Evolutionary conservation across 2,888 invertebrate species (phyloP), one percentile per base, ranked within the genome.

Genomic region (Panopea generosa): DNA sequence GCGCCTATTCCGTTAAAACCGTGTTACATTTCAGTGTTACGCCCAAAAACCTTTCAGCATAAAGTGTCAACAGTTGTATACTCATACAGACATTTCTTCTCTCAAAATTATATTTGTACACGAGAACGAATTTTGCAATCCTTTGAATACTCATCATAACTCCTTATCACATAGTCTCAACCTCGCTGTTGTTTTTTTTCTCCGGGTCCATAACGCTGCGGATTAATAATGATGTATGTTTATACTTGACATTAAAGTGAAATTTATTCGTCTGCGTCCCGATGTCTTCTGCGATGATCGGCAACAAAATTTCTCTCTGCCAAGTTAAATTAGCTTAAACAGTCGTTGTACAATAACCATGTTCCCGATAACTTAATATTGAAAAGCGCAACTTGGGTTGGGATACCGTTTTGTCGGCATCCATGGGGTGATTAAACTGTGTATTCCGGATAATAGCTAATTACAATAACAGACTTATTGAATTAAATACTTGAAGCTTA

Each of bases 321-420:
- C 83, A 79, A 63, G 45, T 60, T 71, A 72, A 81, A 84, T 84
- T 81, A 82, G 67, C 74, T 77, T 79, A 77, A 66, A 53, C 71
- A 68, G 74, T 50, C 79, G 66, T 62, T 62, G 74, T 72, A 86
- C 84, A 84, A 76, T 82, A 83, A 82, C 86, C 86, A 86, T 83
- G 78, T 77, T 77, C 52, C 73, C 67, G 72, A 76, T 86, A 86
- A 86, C 85, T 84, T 77, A 83, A 86, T 86, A 86, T 77, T 69
- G 73, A 77, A 73, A 77, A 78, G 76, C 80, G 67, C 75, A 62
- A 55, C 50, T 70, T 55, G 70, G 66, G 63, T 33, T 55, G 55
- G 59, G 56, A 70, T 65, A 70, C 70, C 77, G 65, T 70, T 80
- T 77, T 70, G 70, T 76, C 77, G 73, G 73, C 73, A 73, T 66